Percentiles rank a stretch among this genome's conserved stretches.
Conservation (phyloP, 2,888 invertebrate species). For the Fragum fragum region DNA sequence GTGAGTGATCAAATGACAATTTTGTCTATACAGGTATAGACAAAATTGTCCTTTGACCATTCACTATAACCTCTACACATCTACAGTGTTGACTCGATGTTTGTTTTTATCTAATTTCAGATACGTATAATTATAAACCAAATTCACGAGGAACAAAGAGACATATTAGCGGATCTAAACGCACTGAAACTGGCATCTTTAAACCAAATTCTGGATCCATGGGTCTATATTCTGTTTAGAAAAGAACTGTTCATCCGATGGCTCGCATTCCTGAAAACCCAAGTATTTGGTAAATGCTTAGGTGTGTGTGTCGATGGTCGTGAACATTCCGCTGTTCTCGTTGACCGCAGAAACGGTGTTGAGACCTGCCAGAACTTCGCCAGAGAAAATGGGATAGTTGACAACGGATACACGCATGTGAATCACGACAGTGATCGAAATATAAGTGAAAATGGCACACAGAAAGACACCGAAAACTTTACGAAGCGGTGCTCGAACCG, state of each 20-base stretch:
- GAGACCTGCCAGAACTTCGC: not conserved
- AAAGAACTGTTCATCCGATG: constrained; percentile 65
- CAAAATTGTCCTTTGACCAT: no score
- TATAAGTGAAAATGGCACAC: not conserved
- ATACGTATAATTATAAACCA: constrained; percentile 75
- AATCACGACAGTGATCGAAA: not conserved
- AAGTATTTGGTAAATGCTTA: constrained; percentile 27
- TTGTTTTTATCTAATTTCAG: constrained; percentile 52
- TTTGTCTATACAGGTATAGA: no score
- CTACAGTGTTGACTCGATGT: no score
- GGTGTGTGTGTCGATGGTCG: constrained; percentile 17
- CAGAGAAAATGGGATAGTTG: constrained; percentile 6
- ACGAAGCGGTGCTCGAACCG: not conserved
- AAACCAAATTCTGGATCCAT: constrained; percentile 86
- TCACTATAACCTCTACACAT: no score
- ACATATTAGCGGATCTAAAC: constrained; percentile 76
- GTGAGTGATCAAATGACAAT: no score
- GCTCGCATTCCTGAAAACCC: constrained; percentile 32
- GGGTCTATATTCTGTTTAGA: constrained; percentile 86
- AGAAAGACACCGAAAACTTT: not conserved
- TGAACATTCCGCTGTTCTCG: constrained; percentile 9
- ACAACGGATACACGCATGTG: constrained; percentile 1
- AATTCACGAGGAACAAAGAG: constrained; percentile 47
- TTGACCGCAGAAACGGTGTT: constrained; percentile 8
- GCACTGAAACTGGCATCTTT: constrained; percentile 85